Evolutionary conservation across 1,140 invertebrate species (phyloP), one percentile per base, ranked within the genome.

Genomic region (Saccostrea cuccullata): DNA sequence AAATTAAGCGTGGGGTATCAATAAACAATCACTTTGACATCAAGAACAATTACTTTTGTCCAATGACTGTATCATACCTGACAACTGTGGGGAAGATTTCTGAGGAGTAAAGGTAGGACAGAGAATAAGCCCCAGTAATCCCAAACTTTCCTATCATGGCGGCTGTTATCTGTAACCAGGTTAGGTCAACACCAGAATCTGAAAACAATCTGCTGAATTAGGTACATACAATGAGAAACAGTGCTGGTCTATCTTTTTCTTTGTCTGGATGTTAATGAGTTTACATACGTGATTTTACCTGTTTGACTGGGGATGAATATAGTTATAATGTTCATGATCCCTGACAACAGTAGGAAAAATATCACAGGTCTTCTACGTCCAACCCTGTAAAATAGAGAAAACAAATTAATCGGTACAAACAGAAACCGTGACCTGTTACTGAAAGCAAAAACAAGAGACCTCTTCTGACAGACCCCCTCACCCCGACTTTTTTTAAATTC

Each of bases 91-190:
- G 94, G 83, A 94, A 95, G 17, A 95, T 94, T 87, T 95, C 94
- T 5, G 93, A 88, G 36, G 92, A 91, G 86, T 92, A 94, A 15
- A 95, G 91, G 67, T 94, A 95, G 11, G 94, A 86, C 17, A 92
- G 91, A 6, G 92, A 92, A 67, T 94, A 98, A 11, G 97, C 97
- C 0, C 97, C 96, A 0, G 97, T 97, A 85, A 98, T 97, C 20
- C 97, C 97, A 90, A 98, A 95, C 95, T 98, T 98, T 12, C 97
- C 97, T 73, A 97, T 93, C 97, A 98, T 98, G 11, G 97, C 97
- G 70, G 97, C 96, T 11, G 96, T 95, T 6, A 97, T 96, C 0
- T 96, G 93, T n/a, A 97, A 90, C 96, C 96, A 96, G 4, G 94
- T 94, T 85, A 96, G 93, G 85, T 96, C 96, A 11, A 85, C 88